Conservation (phyloP, 2,113 vertebrate species). For the Carettochelys insculpta region DNA sequence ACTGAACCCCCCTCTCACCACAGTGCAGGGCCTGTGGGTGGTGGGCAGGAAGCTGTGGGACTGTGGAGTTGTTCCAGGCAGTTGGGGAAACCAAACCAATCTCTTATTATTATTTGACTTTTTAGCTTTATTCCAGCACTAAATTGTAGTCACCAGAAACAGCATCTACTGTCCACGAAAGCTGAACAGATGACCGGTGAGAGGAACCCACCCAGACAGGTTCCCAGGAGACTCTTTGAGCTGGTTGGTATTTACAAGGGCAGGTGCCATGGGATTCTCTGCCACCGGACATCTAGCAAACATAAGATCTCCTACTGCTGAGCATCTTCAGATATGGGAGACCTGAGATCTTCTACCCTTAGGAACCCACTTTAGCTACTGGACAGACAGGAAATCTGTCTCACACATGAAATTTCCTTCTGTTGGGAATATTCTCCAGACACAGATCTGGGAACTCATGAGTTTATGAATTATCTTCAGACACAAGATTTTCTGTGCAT, state of each 20-base stretch:
- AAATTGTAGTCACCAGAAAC: not conserved
- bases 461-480: not conserved
- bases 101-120: not conserved
- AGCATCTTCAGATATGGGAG: not conserved
- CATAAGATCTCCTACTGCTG: not conserved
- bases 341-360: not conserved
- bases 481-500: not conserved
- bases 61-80: not conserved
- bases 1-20: not conserved
- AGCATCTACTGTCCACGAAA: not conserved
- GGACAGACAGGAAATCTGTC: not conserved
- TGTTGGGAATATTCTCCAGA: not conserved
- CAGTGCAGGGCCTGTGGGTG: not conserved
- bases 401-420: not conserved
- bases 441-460: not conserved
- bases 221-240: not conserved
- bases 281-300: not conserved
- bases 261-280: not conserved
- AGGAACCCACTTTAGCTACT: not conserved
- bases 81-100: not conserved
- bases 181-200: not conserved
- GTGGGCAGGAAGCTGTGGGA: not conserved
- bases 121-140: not conserved
- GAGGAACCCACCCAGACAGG: not conserved
- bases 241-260: not conserved